Evolutionary conservation across 2,113 vertebrate species (phyloP).

Genomic region (Heterocephalus glaber): DNA sequence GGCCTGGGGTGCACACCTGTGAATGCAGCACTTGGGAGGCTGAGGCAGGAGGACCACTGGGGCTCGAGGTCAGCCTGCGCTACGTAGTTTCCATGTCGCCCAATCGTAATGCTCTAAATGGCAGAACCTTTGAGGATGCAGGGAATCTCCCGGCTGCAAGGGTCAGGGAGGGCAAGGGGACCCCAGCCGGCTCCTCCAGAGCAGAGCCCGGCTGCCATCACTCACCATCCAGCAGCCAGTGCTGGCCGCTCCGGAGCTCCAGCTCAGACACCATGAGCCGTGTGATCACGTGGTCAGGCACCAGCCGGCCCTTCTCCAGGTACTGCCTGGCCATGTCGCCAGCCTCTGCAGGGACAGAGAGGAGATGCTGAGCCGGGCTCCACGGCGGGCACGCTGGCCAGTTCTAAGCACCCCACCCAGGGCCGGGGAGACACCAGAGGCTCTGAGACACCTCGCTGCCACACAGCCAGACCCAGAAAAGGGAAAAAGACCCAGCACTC

Average conservation of each 20-base stretch:
- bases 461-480: neutral
- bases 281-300: constrained; percentile 95
- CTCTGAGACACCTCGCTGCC: neutral
- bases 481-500: neutral
- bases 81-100: neutral
- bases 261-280: constrained; percentile 90
- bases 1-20: neutral
- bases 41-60: neutral
- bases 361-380: neutral
- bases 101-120: neutral
- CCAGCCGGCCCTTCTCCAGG: constrained; percentile 90
- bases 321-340: constrained; percentile 91
- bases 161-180: neutral
- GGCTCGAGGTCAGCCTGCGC: neutral
- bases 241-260: constrained; percentile 88
- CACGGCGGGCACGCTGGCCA: neutral
- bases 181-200: neutral
- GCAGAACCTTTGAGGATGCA: neutral
- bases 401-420: neutral
- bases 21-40: neutral
- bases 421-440: neutral
- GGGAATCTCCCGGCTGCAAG: accelerated
- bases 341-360: constrained; percentile 85
- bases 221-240: constrained; percentile 95
- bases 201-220: neutral